Evolutionary conservation across 2,888 invertebrate genomes (phyloP).

Genomic region (Lasius fuliginosus): DNA sequence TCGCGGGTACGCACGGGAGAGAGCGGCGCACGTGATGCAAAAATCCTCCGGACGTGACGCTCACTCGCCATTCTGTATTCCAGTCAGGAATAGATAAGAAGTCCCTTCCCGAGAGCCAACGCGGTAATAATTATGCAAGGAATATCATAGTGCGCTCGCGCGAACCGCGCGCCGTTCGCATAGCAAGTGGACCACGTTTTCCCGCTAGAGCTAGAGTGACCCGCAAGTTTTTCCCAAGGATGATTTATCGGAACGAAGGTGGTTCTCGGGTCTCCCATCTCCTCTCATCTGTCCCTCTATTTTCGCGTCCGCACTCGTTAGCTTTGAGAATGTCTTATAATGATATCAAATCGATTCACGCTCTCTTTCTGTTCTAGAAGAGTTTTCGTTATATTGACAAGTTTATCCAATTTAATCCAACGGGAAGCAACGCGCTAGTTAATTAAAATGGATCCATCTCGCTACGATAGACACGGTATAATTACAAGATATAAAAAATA

Average conservation of each 20-base stretch:
- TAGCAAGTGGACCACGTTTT: conserved; percentile 76
- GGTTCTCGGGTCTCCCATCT: background rate
- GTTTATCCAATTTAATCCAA: conserved; percentile 19
- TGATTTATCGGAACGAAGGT: conserved; percentile 61
- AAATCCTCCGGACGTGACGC: conserved; percentile 70
- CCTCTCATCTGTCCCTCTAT: conserved; percentile 2
- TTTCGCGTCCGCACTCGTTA: conserved; percentile 45
- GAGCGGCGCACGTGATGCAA: conserved; percentile 64
- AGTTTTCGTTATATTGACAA: background rate
- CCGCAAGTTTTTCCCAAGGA: conserved; percentile 57
- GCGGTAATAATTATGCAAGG: conserved; percentile 83
- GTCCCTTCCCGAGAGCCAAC: conserved; percentile 71
- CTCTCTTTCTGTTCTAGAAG: background rate
- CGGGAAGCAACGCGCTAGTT: background rate
- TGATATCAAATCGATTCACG: conserved; percentile 9
- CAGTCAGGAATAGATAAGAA: conserved; percentile 79
- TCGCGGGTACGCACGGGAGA: background rate
- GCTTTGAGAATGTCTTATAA: conserved; percentile 5
- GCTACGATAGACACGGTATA: background rate
- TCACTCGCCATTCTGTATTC: conserved; percentile 74
- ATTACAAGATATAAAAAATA: background rate
- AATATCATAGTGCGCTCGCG: conserved; percentile 76
- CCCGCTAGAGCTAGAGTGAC: conserved; percentile 50
- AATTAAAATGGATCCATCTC: background rate
- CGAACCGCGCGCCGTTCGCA: conserved; percentile 70